Base-by-base conservation (phyloP, 2,888 invertebrate genomes). In the Ectemnius cavifrons region DNA sequence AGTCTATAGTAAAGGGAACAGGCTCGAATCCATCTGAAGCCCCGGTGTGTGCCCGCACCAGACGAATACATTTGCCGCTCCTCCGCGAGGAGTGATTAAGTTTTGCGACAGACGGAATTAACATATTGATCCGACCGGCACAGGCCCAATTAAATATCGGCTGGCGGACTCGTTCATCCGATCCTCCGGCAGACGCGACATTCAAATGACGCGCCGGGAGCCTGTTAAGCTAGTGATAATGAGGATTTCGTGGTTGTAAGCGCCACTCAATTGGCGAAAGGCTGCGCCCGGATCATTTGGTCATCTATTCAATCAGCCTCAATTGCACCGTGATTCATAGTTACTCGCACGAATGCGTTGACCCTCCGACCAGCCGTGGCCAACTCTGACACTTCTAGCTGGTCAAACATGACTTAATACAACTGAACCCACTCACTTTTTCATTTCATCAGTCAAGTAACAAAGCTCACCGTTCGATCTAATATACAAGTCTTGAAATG, bases 71-170 rank as follows among this genome's bases (percentile, higher is more conserved):
- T 71, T 75, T 49, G 59, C 56, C 47, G 62, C 16, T 37, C 37
- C 63, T 62, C 4, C 11, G 52, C 52, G 16, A 11, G 52, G 11
- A 4, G n/a, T 8, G 63, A 64, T 62, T 58, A 67, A 27, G 57
- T 71, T 65, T 65, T 37, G 37, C 76, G 76, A 79, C 71, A 67
- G 28, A 56, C 52, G 16, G 67, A 52, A 52, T 64, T 73, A 63
- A 59, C 49, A 28, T 63, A n/a, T 60, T 58, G 45, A 27, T 60
- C 56, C 58, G 37, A 8, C 37, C 37, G 37, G 37, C 37, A 37
- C 63, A 28, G n/a, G 63, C 16, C 56, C 63, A 58, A 65, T 58
- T 65, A 58, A 65, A 46, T 45, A 65, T 65, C 56, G 37, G 45
- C 45, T 46, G 28, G 28, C 14, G 18, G 37, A n/a, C 52, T 11